Evolutionary conservation across 2,797 vertebrate species (phyloP).

Genomic region (Pangasius krempfi): DNA sequence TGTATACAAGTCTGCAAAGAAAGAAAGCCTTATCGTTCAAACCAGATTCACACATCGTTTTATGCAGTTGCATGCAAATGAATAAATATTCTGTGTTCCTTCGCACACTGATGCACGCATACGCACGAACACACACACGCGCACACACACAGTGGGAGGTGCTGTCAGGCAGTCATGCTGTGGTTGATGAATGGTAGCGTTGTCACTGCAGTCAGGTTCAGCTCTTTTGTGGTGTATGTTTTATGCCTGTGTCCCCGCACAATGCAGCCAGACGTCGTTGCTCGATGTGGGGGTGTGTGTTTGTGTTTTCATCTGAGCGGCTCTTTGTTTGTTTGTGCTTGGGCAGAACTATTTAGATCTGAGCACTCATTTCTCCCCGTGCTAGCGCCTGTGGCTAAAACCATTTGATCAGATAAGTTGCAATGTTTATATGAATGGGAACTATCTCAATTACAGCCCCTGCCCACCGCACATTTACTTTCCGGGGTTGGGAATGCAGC

Average conservation of each 20-base stretch:
- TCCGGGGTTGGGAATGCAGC: slow-evolving; percentile 10
- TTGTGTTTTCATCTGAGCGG: slow-evolving; percentile 30
- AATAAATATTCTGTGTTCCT: slow-evolving; percentile 74
- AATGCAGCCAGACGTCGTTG: slow-evolving; percentile 45
- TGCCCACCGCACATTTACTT: slow-evolving; percentile 15
- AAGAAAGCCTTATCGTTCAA: slow-evolving; percentile 75
- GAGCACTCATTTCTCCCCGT: slow-evolving; percentile 23
- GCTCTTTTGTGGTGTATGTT: slow-evolving; percentile 70
- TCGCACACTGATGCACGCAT: slow-evolving; percentile 43
- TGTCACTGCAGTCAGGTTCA: slow-evolving; percentile 74
- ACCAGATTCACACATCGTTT: slow-evolving; percentile 71
- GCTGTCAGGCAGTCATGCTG: slow-evolving; percentile 63
- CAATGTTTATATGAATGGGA: slow-evolving; percentile 58
- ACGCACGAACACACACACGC: slow-evolving; percentile 34
- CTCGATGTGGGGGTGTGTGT: slow-evolving; percentile 33
- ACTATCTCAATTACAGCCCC: slow-evolving; percentile 45
- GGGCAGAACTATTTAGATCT: slow-evolving; percentile 50
- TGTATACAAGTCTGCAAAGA: slow-evolving; percentile 66
- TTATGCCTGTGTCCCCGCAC: slow-evolving; percentile 44
- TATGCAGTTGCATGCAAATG: slow-evolving; percentile 74
- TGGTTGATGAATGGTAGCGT: slow-evolving; percentile 74
- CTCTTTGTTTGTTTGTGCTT: slow-evolving; percentile 53
- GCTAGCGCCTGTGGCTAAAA: slow-evolving; percentile 27
- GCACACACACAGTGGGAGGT: slow-evolving; percentile 64
- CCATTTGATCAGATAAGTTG: slow-evolving; percentile 53